phyloP scores from a whole-genome alignment of 2,113 vertebrate genomes.

The Rynchops niger region DNA sequence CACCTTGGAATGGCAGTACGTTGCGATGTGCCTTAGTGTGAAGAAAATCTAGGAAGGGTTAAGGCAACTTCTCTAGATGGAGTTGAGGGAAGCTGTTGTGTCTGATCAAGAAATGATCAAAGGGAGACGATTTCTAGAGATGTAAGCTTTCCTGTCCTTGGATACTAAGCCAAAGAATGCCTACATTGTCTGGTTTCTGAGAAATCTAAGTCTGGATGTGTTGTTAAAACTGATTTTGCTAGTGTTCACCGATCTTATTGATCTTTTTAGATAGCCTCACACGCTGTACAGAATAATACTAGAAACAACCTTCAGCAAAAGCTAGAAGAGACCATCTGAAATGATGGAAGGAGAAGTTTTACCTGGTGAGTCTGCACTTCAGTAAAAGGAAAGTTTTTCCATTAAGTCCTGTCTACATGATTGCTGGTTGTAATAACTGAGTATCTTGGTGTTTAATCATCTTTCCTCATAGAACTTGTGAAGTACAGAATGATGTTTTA shows the following conservation, averaged over 20 bases:
- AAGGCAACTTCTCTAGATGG: neutral
- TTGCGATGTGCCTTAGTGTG: fast-evolving
- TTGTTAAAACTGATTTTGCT: slow-evolving; percentile 39
- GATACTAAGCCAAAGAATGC: neutral
- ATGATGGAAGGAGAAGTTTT: neutral
- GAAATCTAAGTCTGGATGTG: slow-evolving; percentile 15
- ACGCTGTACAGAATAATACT: neutral
- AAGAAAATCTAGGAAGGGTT: neutral
- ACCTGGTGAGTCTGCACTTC: neutral
- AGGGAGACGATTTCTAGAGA: slow-evolving; percentile 4
- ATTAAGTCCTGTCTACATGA: neutral
- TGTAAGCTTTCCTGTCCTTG: neutral
- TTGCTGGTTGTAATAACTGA: neutral
- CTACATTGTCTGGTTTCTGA: neutral
- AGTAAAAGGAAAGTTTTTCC: no score
- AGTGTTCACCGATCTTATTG: slow-evolving; percentile 7
- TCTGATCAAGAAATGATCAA: slow-evolving; percentile 20
- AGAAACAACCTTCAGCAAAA: neutral
- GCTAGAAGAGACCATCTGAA: neutral
- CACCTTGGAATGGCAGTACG: neutral
- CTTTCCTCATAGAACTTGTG: neutral
- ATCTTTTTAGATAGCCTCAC: neutral
- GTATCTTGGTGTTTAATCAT: neutral
- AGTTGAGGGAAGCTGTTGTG: neutral
- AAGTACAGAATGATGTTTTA: neutral